These are phyloP conservation scores for Papilio dardanus DNA, from an alignment of 1,140 invertebrate genomes.

Conservation along the genomic window DNA sequence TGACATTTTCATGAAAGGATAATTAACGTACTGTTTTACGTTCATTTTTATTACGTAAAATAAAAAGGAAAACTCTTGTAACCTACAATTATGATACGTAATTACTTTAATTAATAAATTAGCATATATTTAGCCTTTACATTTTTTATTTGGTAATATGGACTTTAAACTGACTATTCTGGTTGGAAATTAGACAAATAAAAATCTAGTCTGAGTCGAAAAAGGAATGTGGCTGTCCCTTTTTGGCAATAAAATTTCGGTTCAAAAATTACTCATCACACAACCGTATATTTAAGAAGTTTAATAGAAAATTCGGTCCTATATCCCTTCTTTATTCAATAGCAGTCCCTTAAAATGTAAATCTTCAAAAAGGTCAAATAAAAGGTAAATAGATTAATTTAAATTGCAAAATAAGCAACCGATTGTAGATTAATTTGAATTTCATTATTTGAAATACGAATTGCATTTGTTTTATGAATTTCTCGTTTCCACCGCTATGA, in stretches of 20 bases:
- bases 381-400: conserved; percentile 17
- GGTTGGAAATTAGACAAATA: too few species aligned
- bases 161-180: too few species aligned
- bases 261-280: neutral
- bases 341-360: conserved; percentile 1
- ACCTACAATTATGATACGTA: too few species aligned
- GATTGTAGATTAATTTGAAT: neutral
- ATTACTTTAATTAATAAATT: too few species aligned
- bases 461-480: neutral
- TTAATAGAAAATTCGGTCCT: neutral
- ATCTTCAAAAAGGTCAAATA: conserved; percentile 9
- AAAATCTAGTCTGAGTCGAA: too few species aligned
- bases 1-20: neutral
- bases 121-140: too few species aligned
- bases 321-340: neutral
- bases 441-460: conserved; percentile 8
- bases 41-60: neutral
- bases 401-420: neutral
- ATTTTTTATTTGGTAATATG: too few species aligned
- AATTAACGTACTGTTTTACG: conserved; percentile 15
- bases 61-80: neutral
- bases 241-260: too few species aligned
- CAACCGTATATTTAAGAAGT: neutral
- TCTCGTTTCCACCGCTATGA: neutral
- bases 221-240: too few species aligned